phyloP scores from a whole-genome alignment of 2,888 invertebrate species.

The Hirtodrosophila trivittata region DNA sequence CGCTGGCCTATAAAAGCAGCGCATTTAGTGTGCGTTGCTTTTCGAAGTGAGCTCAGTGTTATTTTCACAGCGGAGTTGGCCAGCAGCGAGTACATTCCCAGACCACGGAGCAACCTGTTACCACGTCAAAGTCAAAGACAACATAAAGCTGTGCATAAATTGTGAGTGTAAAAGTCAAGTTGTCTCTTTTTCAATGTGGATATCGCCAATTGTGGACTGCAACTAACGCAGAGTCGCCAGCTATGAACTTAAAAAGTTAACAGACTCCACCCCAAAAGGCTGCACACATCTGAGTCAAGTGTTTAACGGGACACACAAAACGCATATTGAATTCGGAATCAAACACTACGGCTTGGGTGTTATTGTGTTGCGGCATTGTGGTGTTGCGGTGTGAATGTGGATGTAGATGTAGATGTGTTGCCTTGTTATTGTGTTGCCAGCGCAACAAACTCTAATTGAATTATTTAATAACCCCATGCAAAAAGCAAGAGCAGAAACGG shows the following conservation, averaged over 20 bases:
- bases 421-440: slow-evolving; percentile 47
- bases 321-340: slow-evolving; percentile 2
- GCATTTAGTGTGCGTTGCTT: slow-evolving; percentile 80
- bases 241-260: no score
- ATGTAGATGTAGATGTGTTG: neutral
- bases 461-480: slow-evolving; percentile 61
- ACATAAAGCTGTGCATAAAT: slow-evolving; percentile 20
- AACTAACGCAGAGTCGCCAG: no score
- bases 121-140: slow-evolving; percentile 49
- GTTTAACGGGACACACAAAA: slow-evolving; percentile 17
- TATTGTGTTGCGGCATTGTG: neutral
- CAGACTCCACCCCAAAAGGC: neutral
- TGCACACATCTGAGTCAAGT: slow-evolving; percentile 12
- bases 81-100: slow-evolving; percentile 52
- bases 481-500: slow-evolving; percentile 20
- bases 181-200: neutral
- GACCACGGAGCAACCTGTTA: slow-evolving; percentile 39
- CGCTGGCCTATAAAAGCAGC: slow-evolving; percentile 77
- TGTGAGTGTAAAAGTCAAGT: slow-evolving; percentile 29
- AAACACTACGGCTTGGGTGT: neutral
- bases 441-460: slow-evolving; percentile 66
- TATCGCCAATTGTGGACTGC: slow-evolving; percentile 5
- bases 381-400: neutral
- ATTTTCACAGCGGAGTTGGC: slow-evolving; percentile 78
- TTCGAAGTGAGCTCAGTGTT: slow-evolving; percentile 82